Conservation (phyloP, 2,888 invertebrate species). For the Conistra vaccinii region DNA sequence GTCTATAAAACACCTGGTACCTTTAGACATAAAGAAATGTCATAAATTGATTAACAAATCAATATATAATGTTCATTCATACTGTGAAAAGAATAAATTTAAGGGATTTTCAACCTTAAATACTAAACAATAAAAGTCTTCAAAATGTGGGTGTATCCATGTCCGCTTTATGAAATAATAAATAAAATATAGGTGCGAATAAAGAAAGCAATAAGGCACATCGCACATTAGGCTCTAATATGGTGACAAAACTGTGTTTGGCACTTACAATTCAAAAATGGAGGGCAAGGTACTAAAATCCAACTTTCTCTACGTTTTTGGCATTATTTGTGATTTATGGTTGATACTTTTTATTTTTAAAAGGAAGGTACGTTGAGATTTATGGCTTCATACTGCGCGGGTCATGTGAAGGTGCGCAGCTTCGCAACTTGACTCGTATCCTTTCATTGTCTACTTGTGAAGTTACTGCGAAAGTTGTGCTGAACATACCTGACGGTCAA, state of each 20-base stretch:
- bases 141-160: conserved; percentile 50
- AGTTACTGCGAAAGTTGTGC: too few relatives aligned
- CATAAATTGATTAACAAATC: conserved; percentile 88
- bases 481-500: not conserved
- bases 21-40: conserved; percentile 72
- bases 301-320: conserved; percentile 62
- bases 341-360: conserved; percentile 34
- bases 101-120: conserved; percentile 61
- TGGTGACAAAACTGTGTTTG: conserved; percentile 53
- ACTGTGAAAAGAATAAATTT: conserved; percentile 24
- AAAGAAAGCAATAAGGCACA: conserved; percentile 77
- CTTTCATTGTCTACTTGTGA: not conserved
- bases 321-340: conserved; percentile 48
- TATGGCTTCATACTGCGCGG: conserved; percentile 16
- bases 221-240: conserved; percentile 51
- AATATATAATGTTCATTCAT: conserved; percentile 79
- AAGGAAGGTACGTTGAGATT: conserved; percentile 11
- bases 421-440: not conserved
- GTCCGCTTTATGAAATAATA: conserved; percentile 68
- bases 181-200: conserved; percentile 82
- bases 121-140: conserved; percentile 30
- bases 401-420: not conserved
- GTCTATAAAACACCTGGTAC: conserved; percentile 76
- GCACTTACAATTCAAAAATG: conserved; percentile 47
- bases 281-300: conserved; percentile 55